Evolutionary conservation across 2,113 vertebrate species (phyloP).

Genomic region (Stomatorhinus ivindoensis): DNA sequence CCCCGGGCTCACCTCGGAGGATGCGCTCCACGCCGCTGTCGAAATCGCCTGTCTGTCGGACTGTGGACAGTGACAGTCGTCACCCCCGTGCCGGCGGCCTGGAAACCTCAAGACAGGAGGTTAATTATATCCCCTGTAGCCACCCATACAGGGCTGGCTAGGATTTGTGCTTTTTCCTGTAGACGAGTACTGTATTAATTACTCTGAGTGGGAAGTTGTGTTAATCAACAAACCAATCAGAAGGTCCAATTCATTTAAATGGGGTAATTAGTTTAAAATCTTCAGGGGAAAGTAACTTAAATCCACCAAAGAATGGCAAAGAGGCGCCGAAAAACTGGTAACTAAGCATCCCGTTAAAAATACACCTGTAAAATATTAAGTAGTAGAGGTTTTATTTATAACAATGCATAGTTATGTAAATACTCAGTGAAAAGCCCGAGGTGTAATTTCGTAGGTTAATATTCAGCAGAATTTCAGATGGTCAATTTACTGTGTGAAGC

Average conservation of each 20-base stretch:
- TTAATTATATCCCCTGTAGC: slow-evolving; percentile 49
- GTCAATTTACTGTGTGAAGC: background rate
- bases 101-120: slow-evolving; percentile 34
- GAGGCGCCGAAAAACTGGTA: background rate
- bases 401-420: background rate
- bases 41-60: slow-evolving; percentile 48
- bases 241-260: background rate
- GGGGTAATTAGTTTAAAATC: background rate
- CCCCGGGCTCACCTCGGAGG: slow-evolving; percentile 52
- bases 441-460: background rate
- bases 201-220: slow-evolving; percentile 35
- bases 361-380: background rate
- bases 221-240: background rate
- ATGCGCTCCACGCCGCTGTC: slow-evolving; percentile 47
- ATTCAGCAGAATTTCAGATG: background rate
- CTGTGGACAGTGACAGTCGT: background rate
- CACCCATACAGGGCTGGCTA: background rate
- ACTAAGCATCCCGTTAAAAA: background rate
- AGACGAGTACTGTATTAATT: background rate
- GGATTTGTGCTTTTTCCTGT: background rate
- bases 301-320: background rate
- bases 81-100: background rate
- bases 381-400: background rate
- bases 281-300: background rate
- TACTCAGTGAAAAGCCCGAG: background rate